Evolutionary conservation across 2,797 vertebrate genomes (phyloP), one percentile per base, ranked within the genome.

Genomic region (Calcarius lapponicus): DNA sequence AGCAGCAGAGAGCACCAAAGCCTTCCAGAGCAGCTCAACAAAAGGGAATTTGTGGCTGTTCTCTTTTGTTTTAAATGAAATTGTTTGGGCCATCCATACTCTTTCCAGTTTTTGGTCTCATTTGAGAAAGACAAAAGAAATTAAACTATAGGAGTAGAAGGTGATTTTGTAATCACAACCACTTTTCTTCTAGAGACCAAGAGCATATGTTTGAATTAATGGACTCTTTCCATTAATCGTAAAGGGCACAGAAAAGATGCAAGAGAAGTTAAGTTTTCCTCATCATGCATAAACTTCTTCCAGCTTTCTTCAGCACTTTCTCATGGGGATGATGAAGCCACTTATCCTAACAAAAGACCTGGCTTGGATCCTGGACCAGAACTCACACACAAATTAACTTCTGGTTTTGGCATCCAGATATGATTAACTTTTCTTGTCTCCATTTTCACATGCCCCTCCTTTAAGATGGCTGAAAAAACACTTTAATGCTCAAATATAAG

Each of bases 361-460:
- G 84, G 54, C 86, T 91, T 82, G 75, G 85, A 80, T 93, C 89
- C 93, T 96, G 69, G 34, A 73, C 50, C 60, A 74, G 58, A 89
- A 83, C 42, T 90, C 65, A 66, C 9, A 69, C 13, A 65, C 28
- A 85, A 32, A 38, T 87, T 89, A 72, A 72, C 92, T 93, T 80
- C 92, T 93, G 82, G 34, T 69, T 96, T 82, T 86, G 66, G 36
- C 43, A 80, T 83, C 79, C 38, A 91, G 43, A 74, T 75, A 88
- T 13, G 15, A 78, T 88, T 80, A 92, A 66, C 65, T 72, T 45
- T 80, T 85, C 69, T 83, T 87, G 48, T 89, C 71, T 54, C 73
- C 50, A 25, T 83, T 96, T 88, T 67, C 58, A 92, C 64, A 64
- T 50, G 26, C 10, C 73, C 47, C 24, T 84, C 42, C 69, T 89